These are phyloP conservation scores for Lutraria rhynchaena DNA, from an alignment of 1,140 invertebrate genomes.

Conservation along the genomic window DNA sequence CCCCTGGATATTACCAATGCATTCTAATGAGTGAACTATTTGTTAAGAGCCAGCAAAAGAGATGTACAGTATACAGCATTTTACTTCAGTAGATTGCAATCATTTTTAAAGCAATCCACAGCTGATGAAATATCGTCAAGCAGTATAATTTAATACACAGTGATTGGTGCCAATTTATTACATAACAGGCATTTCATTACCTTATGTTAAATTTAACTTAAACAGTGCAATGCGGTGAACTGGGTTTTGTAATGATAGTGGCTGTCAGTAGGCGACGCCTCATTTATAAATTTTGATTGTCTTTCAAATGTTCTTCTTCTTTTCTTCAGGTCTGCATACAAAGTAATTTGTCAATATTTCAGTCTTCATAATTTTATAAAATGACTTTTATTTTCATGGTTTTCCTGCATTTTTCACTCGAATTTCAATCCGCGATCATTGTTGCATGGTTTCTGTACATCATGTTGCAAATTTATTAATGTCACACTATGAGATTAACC, in stretches of 20 bases:
- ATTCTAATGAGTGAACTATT: no score
- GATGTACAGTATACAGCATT: no score
- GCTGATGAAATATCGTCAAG: not conserved
- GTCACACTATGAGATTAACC: not conserved
- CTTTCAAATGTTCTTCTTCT: not conserved
- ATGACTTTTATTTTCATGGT: constrained; percentile 17
- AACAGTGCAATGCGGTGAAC: not conserved
- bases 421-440: not conserved
- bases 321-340: not conserved
- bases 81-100: no score
- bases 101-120: not conserved
- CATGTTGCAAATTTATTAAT: constrained; percentile 37
- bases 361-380: not conserved
- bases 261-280: not conserved
- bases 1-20: no score
- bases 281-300: not conserved
- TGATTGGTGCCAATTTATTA: not conserved
- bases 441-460: constrained; percentile 52
- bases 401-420: not conserved
- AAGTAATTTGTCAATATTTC: not conserved
- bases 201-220: no score
- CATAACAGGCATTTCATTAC: no score
- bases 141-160: not conserved
- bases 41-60: no score
- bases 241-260: not conserved